These are phyloP conservation scores for Phrynosoma blainvillii DNA, from an alignment of 2,113 vertebrate genomes.

Conservation along the genomic window DNA sequence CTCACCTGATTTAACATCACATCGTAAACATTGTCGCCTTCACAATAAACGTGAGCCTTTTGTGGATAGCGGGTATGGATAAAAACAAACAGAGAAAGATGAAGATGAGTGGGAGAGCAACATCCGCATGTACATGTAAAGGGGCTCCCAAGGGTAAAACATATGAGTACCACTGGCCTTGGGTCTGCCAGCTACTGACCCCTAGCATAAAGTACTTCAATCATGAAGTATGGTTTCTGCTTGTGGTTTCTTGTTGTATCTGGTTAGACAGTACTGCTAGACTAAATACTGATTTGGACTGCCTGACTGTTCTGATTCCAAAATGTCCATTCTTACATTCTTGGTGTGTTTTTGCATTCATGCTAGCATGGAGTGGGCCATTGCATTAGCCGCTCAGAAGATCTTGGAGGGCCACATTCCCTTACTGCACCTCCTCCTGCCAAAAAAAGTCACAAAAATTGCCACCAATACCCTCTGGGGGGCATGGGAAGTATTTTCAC, in stretches of 20 bases:
- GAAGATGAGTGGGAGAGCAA: no score
- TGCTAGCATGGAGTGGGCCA: no score
- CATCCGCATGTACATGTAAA: no score
- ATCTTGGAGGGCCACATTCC: no score
- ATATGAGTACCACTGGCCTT: no score
- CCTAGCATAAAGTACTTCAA: neutral
- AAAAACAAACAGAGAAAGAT: neutral
- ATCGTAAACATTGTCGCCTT: slow-evolving; percentile 85
- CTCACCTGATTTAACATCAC: slow-evolving; percentile 91
- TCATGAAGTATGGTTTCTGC: no score
- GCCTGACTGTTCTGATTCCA: neutral
- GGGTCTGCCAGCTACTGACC: neutral
- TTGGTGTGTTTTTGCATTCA: neutral
- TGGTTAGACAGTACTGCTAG: neutral
- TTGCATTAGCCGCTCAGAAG: no score
- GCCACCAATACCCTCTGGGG: no score
- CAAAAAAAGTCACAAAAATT: no score
- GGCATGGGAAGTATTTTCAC: no score
- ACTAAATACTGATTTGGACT: neutral
- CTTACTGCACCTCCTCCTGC: no score
- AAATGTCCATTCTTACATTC: neutral
- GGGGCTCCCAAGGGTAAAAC: neutral
- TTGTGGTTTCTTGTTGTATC: neutral
- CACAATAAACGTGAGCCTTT: slow-evolving; percentile 87
- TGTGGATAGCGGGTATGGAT: slow-evolving; percentile 5